Base-by-base conservation (phyloP, 2,797 vertebrate species). In the Pipistrellus kuhlii region DNA sequence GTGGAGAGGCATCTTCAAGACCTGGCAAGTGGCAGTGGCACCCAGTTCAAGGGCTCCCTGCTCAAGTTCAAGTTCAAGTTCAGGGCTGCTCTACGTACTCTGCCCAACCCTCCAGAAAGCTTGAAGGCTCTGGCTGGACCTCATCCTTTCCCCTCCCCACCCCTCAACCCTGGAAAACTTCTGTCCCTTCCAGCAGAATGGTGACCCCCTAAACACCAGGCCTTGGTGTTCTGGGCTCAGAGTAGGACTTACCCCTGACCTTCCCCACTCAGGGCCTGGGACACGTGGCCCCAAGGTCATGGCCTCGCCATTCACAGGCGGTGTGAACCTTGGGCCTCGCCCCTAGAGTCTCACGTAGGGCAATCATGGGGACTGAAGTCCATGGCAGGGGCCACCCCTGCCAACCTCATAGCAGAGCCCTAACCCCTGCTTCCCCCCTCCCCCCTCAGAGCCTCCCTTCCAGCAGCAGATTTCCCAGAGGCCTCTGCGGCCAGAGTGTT, bases 381-480 rank as follows among this genome's bases (percentile, higher is more conserved):
- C 46, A 4, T 15, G 25, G 41, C 69, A 38, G 21, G 11, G 5
- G 30, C 21, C 30, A 17, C 30, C 6, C 66, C 25, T 30, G 8
- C 8, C 3, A 0, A 75, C 21, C 38, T 48, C 17, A 64, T 32
- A 25, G 14, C 51, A 32, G 69, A 62, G n/a, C 18, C 53, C 76
- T 17, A 6, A 1, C 8, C 18, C 59, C 3, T 1, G 0, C n/a
- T n/a, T 8, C 7, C 35, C 25, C 12, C 11, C 1, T 4, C 25
- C 59, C 59, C 53, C 14, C 57, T 41, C 20, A 11, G 38, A 93
- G 46, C 68, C 17, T 76, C 12, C 85, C 2, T 71, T 71, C 30
- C 8, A 0, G 51, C 8, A 0, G 5, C 12, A n/a, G 44, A 59
- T 82, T 85, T 92, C 86, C 92, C 51, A 2, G 75, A 17, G 20